phyloP scores from a whole-genome alignment of 2,113 vertebrate species.

The Aplodontia rufa region DNA sequence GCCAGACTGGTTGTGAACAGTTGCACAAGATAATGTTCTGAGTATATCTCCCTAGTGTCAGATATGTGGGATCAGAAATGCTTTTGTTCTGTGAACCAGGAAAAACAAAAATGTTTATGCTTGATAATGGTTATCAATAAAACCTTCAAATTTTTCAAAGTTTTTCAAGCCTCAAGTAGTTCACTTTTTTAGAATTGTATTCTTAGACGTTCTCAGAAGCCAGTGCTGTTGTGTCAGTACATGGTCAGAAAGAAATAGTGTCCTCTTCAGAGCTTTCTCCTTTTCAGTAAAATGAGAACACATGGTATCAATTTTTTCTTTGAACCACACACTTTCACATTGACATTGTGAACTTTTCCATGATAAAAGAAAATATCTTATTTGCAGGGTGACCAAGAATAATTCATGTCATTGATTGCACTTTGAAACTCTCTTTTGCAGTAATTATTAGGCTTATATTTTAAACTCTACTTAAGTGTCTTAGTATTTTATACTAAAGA shows the following conservation, averaged over 20 bases:
- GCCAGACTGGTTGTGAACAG: not conserved
- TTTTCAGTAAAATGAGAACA: not conserved
- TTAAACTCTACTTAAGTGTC: not conserved
- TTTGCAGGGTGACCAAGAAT: not conserved
- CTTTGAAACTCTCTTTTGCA: not conserved
- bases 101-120: not conserved
- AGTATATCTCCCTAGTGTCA: not conserved
- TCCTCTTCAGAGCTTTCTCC: not conserved
- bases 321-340: not conserved
- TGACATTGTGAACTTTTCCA: not conserved
- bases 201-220: not conserved
- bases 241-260: not conserved
- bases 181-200: not conserved
- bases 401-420: not conserved
- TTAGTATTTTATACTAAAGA: slow-evolving; percentile 39
- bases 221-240: not conserved
- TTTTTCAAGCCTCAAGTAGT: not conserved
- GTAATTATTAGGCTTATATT: not conserved
- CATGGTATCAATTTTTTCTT: not conserved
- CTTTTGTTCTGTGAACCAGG: not conserved
- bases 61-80: not conserved
- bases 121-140: not conserved
- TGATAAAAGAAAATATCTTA: not conserved
- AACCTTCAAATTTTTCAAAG: not conserved
- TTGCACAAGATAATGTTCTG: not conserved